Conservation (phyloP, 2,113 vertebrate species). For the Anolis carolinensis region DNA sequence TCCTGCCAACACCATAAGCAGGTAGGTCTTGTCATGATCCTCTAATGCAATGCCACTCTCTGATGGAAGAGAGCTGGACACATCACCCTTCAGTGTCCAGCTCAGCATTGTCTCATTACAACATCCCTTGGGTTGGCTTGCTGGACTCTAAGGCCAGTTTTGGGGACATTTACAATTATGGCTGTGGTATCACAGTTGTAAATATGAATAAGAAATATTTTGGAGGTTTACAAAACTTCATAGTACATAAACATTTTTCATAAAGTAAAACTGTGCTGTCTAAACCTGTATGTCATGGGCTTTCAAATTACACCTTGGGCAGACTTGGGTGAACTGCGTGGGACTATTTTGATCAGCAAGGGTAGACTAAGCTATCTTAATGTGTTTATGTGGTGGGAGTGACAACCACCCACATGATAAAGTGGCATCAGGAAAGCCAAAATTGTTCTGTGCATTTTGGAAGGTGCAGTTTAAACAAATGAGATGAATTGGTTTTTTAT, state of each 20-base stretch:
- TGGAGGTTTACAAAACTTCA: not conserved
- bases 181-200: too few relatives aligned
- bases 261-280: not conserved
- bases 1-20: too few relatives aligned
- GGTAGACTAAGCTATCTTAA: not conserved
- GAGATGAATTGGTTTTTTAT: not conserved
- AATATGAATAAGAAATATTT: too few relatives aligned
- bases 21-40: too few relatives aligned
- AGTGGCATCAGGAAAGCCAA: not conserved
- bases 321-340: not conserved
- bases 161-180: too few relatives aligned
- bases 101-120: too few relatives aligned
- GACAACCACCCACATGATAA: not conserved
- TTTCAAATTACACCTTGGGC: not conserved
- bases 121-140: too few relatives aligned
- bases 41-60: too few relatives aligned
- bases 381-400: not conserved
- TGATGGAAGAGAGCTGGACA: too few relatives aligned
- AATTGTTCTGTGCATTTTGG: not conserved
- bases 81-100: too few relatives aligned
- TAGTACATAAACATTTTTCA: not conserved
- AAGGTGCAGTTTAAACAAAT: not conserved
- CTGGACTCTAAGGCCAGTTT: too few relatives aligned
- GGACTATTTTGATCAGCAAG: not conserved
- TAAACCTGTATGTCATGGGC: not conserved